phyloP scores from a whole-genome alignment of 1,140 invertebrate species.

The Drosophila burlai region DNA sequence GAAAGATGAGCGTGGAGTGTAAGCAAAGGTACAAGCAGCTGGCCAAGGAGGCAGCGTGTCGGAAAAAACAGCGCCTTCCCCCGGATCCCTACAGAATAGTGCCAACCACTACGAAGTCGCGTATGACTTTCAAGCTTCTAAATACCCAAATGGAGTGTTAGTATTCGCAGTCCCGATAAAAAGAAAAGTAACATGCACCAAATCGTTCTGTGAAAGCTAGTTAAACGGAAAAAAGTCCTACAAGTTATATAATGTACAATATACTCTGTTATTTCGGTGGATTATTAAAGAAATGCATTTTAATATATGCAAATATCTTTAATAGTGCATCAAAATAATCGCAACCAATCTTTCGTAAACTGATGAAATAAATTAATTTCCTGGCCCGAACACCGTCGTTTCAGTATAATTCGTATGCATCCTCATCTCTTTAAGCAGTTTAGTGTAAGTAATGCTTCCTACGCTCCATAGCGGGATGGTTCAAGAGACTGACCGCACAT shows the following conservation, averaged over 20 bases:
- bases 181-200: neutral
- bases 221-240: neutral
- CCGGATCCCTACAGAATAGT: neutral
- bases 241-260: neutral
- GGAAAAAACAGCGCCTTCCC: neutral
- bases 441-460: slow-evolving; percentile 50
- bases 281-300: neutral
- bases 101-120: neutral
- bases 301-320: neutral
- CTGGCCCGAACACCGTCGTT: neutral
- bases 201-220: neutral
- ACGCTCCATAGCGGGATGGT: slow-evolving; percentile 19
- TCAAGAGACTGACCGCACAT: slow-evolving; percentile 22
- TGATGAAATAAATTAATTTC: slow-evolving; percentile 1
- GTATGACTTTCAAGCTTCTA: neutral
- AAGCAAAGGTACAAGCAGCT: slow-evolving; percentile 2
- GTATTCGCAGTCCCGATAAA: neutral
- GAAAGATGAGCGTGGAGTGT: neutral
- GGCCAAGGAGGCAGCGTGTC: neutral
- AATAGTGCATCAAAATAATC: neutral
- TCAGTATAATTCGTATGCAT: slow-evolving; percentile 17
- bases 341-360: slow-evolving; percentile 3
- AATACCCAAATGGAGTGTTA: neutral
- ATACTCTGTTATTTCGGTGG: neutral
- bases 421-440: slow-evolving; percentile 5